Conservation (phyloP, 2,797 vertebrate genomes). For the Rhinichthys osculus region DNA sequence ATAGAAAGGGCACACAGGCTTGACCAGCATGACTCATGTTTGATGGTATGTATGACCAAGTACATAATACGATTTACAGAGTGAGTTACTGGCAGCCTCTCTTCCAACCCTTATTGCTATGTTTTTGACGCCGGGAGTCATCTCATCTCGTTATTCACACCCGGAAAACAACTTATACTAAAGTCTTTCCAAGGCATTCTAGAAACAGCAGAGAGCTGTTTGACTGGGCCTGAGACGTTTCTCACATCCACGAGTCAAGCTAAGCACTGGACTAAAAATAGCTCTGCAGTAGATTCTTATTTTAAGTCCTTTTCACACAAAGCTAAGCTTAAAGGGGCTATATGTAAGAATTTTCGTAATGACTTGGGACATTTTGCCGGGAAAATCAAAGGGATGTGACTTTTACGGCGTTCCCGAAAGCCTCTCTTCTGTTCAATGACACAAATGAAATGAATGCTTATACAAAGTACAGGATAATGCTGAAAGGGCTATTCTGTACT, state of each 20-base stretch:
- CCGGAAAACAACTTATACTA: not conserved
- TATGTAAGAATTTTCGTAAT: not conserved
- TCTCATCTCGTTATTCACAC: conserved; percentile 4
- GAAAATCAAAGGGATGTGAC: not conserved
- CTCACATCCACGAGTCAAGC: not conserved
- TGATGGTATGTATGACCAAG: conserved; percentile 12
- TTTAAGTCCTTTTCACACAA: conserved; percentile 13
- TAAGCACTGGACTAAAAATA: conserved; percentile 31
- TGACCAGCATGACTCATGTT: not conserved
- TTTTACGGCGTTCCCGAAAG: not conserved
- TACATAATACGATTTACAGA: conserved; percentile 4
- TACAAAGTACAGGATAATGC: not conserved
- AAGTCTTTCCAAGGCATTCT: conserved; percentile 7
- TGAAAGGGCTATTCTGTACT: not conserved
- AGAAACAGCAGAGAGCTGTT: not conserved
- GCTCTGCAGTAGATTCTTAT: not conserved
- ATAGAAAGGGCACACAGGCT: conserved; percentile 17
- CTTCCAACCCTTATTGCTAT: not conserved
- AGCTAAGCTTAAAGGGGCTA: conserved; percentile 1
- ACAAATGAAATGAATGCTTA: not conserved
- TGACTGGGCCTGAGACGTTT: not conserved
- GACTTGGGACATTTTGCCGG: not conserved
- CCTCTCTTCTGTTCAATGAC: not conserved
- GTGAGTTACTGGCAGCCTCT: not conserved
- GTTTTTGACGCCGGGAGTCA: not conserved